phyloP scores from a whole-genome alignment of 2,797 vertebrate genomes.

The Muraenolepis orangiensis region DNA sequence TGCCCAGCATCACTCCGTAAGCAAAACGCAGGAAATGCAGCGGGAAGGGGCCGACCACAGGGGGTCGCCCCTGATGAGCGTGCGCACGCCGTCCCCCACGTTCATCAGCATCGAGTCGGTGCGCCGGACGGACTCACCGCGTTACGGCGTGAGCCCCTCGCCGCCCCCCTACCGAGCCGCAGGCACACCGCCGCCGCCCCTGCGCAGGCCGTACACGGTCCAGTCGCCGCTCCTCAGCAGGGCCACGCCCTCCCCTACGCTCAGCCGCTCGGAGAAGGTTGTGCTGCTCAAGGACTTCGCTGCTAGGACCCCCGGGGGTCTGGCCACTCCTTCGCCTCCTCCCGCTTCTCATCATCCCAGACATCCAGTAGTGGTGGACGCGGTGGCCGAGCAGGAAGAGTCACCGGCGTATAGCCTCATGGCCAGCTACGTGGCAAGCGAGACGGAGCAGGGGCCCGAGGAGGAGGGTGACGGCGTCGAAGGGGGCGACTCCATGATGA shows the following conservation, averaged over 20 bases:
- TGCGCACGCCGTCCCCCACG: constrained; percentile 84
- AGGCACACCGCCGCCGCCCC: constrained; percentile 68
- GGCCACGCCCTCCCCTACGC: constrained; percentile 77
- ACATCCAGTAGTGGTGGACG: constrained; percentile 43
- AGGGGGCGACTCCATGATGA: constrained; percentile 72
- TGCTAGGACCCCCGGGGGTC: constrained; percentile 71
- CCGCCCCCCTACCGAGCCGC: constrained; percentile 70
- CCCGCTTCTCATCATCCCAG: constrained; percentile 35
- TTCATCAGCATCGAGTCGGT: constrained; percentile 89
- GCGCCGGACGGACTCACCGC: constrained; percentile 73
- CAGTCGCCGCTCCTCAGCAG: constrained; percentile 53
- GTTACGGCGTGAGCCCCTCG: constrained; percentile 66
- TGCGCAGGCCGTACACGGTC: constrained; percentile 62
- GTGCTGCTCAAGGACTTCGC: constrained; percentile 80
- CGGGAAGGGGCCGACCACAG: constrained; percentile 51
- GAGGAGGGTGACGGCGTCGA: constrained; percentile 52
- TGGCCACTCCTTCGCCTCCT: constrained; percentile 55
- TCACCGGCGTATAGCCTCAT: constrained; percentile 61
- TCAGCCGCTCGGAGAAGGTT: constrained; percentile 81
- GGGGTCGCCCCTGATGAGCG: constrained; percentile 71
- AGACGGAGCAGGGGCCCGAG: constrained; percentile 39
- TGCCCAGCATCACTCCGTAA: constrained; percentile 40
- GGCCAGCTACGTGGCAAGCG: constrained; percentile 32
- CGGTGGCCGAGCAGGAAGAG: constrained; percentile 67
- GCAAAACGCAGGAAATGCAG: constrained; percentile 25